Base-by-base conservation (phyloP, 2,113 vertebrate genomes). In the Leptosomus discolor region DNA sequence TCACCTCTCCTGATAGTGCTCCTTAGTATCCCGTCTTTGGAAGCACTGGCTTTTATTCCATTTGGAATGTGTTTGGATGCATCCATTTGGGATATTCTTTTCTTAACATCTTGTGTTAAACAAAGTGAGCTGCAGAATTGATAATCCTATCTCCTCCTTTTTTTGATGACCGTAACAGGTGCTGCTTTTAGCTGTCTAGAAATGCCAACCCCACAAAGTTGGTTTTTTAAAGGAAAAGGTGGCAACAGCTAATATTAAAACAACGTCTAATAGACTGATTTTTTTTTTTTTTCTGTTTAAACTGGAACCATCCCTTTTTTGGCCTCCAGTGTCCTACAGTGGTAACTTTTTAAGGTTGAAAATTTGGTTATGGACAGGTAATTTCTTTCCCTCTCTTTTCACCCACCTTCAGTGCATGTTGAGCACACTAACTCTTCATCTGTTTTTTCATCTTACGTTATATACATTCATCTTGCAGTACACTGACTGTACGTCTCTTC, bases 1-100 rank as follows among this genome's bases (percentile, higher is more conserved):
- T 32, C 12, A 20, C 9, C 32, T 20, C 15, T 85, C 7, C 21
- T 43, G 23, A 29, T 0, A 30, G n/a, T 1, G 2, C 43, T 56
- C 41, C 60, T 88, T 57, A 27, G 15, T 58, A 11, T 61, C 15
- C 17, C 5, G n/a, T 56, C 5, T 64, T 73, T 48, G 37, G 68
- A 57, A 95, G 27, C 56, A 39, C 12, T 48, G 51, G 4, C 3
- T 85, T 57, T 24, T 39, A 8, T 65, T 56, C 20, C 69, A 12
- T 68, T 88, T 48, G 75, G 39, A 65, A 50, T 61, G 24, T 88
- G 26, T n/a, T 57, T 69, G 8, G n/a, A 41, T 76, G 36, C 30
- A 41, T 76, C 58, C 56, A 15, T 91, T 79, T 29, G 20, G 39
- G 14, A 41, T 78, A 24, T 4, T 84, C 6, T 19, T 70, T 82